Evolutionary conservation across 2,888 invertebrate species (phyloP).

Genomic region (Lithosia quadra): DNA sequence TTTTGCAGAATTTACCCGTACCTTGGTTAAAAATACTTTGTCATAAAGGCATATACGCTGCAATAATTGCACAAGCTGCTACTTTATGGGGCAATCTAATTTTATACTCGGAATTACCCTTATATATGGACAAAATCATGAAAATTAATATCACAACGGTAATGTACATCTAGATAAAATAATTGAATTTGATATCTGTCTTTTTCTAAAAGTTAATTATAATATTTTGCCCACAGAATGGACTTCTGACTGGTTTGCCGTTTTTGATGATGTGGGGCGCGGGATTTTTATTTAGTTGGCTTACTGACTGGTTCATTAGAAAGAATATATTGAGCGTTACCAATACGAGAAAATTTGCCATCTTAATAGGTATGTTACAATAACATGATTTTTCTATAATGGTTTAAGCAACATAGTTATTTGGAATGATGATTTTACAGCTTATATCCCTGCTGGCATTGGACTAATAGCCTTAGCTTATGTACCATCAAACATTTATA

Average conservation of each 20-base stretch:
- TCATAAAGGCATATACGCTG: conserved; percentile 80
- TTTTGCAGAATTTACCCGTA: conserved; percentile 75
- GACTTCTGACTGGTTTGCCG: conserved; percentile 90
- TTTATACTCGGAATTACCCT: conserved; percentile 91
- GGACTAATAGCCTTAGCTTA: conserved; percentile 86
- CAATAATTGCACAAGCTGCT: conserved; percentile 88
- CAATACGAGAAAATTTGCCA: conserved; percentile 87
- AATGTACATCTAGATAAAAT: background rate
- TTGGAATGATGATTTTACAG: conserved; percentile 61
- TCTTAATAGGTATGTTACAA: conserved; percentile 81
- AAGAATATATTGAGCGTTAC: conserved; percentile 83
- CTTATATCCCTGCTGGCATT: conserved; percentile 85
- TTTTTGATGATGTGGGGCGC: conserved; percentile 92
- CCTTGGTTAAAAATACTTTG: too few species aligned
- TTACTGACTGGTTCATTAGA: too few species aligned
- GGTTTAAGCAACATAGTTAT: background rate
- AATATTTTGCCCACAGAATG: conserved; percentile 81
- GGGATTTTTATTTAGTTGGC: conserved; percentile 90
- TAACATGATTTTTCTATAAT: background rate
- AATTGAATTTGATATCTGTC: conserved; percentile 73
- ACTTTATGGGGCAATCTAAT: conserved; percentile 93
- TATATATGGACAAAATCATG: conserved; percentile 91
- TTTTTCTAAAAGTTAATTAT: conserved; percentile 71
- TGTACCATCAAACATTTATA: conserved; percentile 77
- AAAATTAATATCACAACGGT: conserved; percentile 87